Evolutionary conservation across 2,888 invertebrate species (phyloP).

Genomic region (Parelbella ahira): DNA sequence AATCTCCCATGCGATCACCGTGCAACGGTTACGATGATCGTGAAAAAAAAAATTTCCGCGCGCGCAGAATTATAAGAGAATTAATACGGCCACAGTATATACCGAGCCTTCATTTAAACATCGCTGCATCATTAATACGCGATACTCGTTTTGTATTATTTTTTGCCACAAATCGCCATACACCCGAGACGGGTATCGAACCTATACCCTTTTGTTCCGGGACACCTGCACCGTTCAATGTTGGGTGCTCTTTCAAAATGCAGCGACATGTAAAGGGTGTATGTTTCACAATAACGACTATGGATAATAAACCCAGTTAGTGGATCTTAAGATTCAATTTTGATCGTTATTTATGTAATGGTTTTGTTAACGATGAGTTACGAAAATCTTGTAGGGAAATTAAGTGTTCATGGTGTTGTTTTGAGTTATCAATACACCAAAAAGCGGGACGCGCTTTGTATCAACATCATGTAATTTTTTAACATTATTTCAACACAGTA

Average conservation of each 20-base stretch:
- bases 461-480: no score
- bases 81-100: slow-evolving; percentile 22
- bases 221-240: slow-evolving; percentile 72
- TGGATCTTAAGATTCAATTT: slow-evolving; percentile 18
- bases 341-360: slow-evolving; percentile 5
- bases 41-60: slow-evolving; percentile 10
- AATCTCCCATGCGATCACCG: background rate
- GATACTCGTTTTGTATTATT: slow-evolving; percentile 34
- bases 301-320: slow-evolving; percentile 21
- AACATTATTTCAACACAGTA: no score
- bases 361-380: slow-evolving; percentile 39
- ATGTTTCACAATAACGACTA: slow-evolving; percentile 21
- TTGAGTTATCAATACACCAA: slow-evolving; percentile 38
- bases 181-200: slow-evolving; percentile 59
- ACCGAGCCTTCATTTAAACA: slow-evolving; percentile 28
- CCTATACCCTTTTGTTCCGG: slow-evolving; percentile 65
- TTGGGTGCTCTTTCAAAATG: slow-evolving; percentile 64
- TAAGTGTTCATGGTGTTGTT: slow-evolving; percentile 39
- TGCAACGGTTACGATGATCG: slow-evolving; percentile 17
- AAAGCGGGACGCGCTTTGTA: no score
- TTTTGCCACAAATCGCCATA: slow-evolving; percentile 58
- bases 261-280: slow-evolving; percentile 47
- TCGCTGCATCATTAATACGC: slow-evolving; percentile 34
- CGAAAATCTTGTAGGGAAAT: slow-evolving; percentile 53
- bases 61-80: slow-evolving; percentile 13